Conservation (phyloP, 2,888 invertebrate species). For the Clanis bilineata region DNA sequence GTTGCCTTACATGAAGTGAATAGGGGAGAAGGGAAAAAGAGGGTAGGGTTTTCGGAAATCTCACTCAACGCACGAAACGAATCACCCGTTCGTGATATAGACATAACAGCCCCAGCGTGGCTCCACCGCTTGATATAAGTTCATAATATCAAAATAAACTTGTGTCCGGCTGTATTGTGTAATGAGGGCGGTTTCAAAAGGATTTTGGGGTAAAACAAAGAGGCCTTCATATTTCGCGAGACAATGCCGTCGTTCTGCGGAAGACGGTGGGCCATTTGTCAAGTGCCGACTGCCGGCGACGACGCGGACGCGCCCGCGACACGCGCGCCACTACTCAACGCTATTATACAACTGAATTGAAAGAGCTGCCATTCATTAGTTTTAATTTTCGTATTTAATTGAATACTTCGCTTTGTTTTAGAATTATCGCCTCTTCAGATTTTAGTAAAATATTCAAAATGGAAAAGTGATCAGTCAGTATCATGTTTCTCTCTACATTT, state of each 20-base stretch:
- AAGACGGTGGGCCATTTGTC: conserved; percentile 39
- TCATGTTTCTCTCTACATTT: too few relatives aligned
- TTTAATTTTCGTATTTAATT: conserved; percentile 17
- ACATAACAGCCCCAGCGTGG: too few relatives aligned
- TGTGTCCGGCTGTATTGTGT: conserved; percentile 10
- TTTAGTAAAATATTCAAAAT: background rate
- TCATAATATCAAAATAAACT: conserved; percentile 3
- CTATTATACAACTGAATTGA: background rate
- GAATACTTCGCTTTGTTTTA: background rate
- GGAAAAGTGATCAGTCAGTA: too few relatives aligned
- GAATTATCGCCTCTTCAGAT: background rate
- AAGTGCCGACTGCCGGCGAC: conserved; percentile 24
- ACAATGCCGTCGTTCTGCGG: conserved; percentile 38
- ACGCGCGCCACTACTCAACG: conserved; percentile 18
- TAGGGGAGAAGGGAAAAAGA: too few relatives aligned
- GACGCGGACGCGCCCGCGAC: conserved; percentile 21
- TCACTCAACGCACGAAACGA: too few relatives aligned
- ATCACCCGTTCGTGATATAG: too few relatives aligned
- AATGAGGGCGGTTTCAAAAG: conserved; percentile 28
- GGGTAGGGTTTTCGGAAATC: too few relatives aligned
- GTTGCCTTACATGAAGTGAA: too few relatives aligned
- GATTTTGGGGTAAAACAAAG: conserved; percentile 34
- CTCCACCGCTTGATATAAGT: background rate
- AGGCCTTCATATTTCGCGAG: conserved; percentile 38
- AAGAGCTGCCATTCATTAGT: conserved; percentile 26